Evolutionary conservation across 2,113 vertebrate species (phyloP), one percentile per base, ranked within the genome.

Genomic region (Cnemophilus loriae): DNA sequence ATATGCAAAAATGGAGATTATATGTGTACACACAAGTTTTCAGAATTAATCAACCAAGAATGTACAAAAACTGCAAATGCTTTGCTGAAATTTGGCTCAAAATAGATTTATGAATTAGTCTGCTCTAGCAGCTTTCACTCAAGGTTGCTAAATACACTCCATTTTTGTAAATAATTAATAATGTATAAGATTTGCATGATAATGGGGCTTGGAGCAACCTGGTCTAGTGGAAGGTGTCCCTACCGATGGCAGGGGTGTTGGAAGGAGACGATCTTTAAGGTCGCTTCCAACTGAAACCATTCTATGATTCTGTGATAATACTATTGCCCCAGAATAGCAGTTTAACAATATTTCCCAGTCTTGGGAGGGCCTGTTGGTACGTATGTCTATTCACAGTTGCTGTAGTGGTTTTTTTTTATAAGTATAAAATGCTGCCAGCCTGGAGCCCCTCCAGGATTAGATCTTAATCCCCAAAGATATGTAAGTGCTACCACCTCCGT

Each of bases 1-100:
- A 10, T 89, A 78, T 95, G 91, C 91, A 91, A 84, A 95, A 90
- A 84, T 82, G 77, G 84, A 93, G 94, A 94, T 95, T 82, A 90
- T 93, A 90, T 89, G 70, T 91, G 57, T 75, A 46, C 60, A 39
- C 68, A 87, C 74, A 84, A 73, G 87, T 87, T 68, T 78, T 56
- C 76, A 65, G 79, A 96, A 95, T 91, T 87, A 71, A 93, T 91
- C 89, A 91, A 13, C 47, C 84, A 65, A 75, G 80, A 79, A 76
- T 30, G 41, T 53, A 71, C 26, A 84, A 76, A 89, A 96, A 49
- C 56, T 74, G 50, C 67, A 83, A 90, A 77, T 55, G 27, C 68
- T 82, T 37, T 87, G 64, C 80, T 64, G 61, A 87, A 93, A 92
- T 73, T 83, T 76, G 22, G 32, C 75, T 94, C 55, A 69, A 73